Conservation (phyloP, 1,140 invertebrate genomes). For the Liolophura sinensis region DNA sequence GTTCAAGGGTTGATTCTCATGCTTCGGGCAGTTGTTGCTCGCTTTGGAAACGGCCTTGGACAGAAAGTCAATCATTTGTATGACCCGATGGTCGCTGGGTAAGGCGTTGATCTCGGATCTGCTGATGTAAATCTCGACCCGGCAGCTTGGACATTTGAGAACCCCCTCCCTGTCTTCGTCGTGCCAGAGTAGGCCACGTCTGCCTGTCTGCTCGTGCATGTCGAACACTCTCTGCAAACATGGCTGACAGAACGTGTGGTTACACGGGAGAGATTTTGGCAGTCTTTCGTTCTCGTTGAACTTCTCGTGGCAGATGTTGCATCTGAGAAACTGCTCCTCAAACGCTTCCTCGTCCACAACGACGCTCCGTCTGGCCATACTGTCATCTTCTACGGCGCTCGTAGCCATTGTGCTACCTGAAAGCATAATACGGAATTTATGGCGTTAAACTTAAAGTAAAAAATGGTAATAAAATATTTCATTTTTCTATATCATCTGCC, state of each 20-base stretch:
- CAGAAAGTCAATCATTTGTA: slow-evolving; percentile 54
- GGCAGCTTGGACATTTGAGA: slow-evolving; percentile 51
- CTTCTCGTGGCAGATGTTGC: slow-evolving; percentile 45
- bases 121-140: slow-evolving; percentile 44
- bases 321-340: slow-evolving; percentile 49
- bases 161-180: slow-evolving; percentile 38
- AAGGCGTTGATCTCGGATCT: slow-evolving; percentile 37
- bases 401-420: not conserved
- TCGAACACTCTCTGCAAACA: slow-evolving; percentile 46
- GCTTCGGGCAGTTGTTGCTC: slow-evolving; percentile 46
- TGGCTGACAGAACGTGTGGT: slow-evolving; percentile 48
- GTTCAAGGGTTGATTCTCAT: slow-evolving; percentile 48
- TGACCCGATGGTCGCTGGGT: slow-evolving; percentile 47
- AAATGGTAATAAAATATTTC: no score
- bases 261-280: slow-evolving; percentile 48
- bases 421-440: no score
- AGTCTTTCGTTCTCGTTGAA: slow-evolving; percentile 36
- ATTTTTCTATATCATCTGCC: no score
- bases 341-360: slow-evolving; percentile 48
- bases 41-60: slow-evolving; percentile 37
- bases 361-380: slow-evolving; percentile 23
- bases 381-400: not conserved
- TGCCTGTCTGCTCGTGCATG: slow-evolving; percentile 35
- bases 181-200: slow-evolving; percentile 26
- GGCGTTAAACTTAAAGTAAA: no score